Conservation (phyloP, 2,797 vertebrate genomes). For the Ispidina lecontei region DNA sequence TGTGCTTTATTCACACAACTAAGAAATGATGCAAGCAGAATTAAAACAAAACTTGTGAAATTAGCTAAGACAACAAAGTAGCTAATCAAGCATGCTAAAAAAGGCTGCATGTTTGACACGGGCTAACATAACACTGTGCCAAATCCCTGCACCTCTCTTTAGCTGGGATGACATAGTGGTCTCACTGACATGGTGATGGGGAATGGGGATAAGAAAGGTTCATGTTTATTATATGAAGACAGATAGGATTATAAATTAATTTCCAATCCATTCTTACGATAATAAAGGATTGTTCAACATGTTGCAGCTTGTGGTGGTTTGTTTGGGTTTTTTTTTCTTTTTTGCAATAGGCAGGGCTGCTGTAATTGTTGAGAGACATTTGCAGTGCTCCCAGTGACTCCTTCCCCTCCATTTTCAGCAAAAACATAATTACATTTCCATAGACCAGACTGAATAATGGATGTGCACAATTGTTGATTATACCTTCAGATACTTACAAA, state of each 20-base stretch:
- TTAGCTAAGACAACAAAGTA: not conserved
- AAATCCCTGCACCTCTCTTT: not conserved
- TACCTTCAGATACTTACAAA: not conserved
- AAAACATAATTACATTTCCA: not conserved
- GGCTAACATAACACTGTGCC: not conserved
- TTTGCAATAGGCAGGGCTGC: not conserved
- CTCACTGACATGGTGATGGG: not conserved
- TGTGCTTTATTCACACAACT: not conserved
- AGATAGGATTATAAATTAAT: not conserved
- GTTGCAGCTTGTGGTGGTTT: not conserved
- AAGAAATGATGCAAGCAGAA: not conserved
- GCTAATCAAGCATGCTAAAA: not conserved
- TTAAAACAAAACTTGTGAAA: not conserved
- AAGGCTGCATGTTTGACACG: not conserved
- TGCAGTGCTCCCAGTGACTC: not conserved
- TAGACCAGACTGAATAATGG: not conserved
- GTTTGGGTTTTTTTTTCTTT: not conserved
- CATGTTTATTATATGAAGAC: not conserved
- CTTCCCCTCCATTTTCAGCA: not conserved
- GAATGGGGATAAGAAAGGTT: not conserved
- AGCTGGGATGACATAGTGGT: not conserved
- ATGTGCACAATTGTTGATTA: not conserved
- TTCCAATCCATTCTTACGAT: not conserved
- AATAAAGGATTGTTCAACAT: not conserved
- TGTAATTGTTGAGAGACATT: not conserved